phyloP scores from a whole-genome alignment of 2,888 invertebrate genomes.

The Automeris io region DNA sequence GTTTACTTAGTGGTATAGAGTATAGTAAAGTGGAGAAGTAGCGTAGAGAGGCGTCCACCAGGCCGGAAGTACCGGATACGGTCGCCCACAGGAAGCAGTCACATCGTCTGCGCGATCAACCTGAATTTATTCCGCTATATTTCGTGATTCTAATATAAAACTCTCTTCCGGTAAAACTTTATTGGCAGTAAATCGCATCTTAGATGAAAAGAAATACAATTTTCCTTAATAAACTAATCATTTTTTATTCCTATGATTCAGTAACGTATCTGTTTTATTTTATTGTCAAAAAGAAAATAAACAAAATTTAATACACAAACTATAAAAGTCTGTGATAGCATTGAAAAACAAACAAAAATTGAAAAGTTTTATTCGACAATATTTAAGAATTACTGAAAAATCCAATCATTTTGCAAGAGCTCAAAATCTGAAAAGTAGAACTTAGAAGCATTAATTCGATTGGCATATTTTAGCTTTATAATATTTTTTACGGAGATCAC shows the following conservation, averaged over 20 bases:
- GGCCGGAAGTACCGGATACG: constrained; percentile 34
- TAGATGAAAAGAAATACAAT: neutral
- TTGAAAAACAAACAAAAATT: too few relatives aligned
- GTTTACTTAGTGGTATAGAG: neutral
- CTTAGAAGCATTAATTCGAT: too few relatives aligned
- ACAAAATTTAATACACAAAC: too few relatives aligned
- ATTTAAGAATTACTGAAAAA: too few relatives aligned
- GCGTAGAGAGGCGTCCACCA: constrained; percentile 4
- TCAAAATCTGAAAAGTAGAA: too few relatives aligned
- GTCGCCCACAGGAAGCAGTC: constrained; percentile 32
- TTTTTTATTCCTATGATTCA: neutral
- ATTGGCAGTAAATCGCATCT: constrained; percentile 19
- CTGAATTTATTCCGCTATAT: constrained; percentile 27
- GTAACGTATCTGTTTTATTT: too few relatives aligned
- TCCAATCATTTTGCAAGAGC: too few relatives aligned
- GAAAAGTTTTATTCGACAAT: too few relatives aligned
- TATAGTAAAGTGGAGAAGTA: constrained; percentile 6
- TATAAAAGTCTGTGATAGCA: too few relatives aligned
- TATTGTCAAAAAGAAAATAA: too few relatives aligned
- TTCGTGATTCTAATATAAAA: constrained; percentile 20
- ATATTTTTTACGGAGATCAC: too few relatives aligned
- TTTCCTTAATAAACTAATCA: neutral
- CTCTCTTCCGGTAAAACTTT: constrained; percentile 12
- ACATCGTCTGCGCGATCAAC: constrained; percentile 25
- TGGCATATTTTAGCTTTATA: too few relatives aligned